phyloP scores from a whole-genome alignment of 30 jellyfish, hydroid and myxozoan species.

The Aurelia aurita complex sp. Pacific region DNA sequence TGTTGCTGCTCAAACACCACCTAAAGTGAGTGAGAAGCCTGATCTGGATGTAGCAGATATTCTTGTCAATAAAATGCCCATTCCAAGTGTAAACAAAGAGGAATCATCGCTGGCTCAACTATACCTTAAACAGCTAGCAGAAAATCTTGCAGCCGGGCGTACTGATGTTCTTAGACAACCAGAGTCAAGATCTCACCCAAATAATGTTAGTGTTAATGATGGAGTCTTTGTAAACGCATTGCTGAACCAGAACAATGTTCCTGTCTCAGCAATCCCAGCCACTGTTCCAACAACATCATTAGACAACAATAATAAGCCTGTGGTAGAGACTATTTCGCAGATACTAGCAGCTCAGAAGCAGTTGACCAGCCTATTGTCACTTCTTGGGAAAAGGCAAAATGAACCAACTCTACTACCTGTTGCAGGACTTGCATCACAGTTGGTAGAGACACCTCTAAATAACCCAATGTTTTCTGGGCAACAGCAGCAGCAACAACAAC shows the following conservation, averaged over 20 bases:
- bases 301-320: constrained; percentile 47
- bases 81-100: constrained; percentile 88
- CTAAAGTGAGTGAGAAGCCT: constrained; percentile 82
- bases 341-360: constrained; percentile 78
- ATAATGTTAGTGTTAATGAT: background rate
- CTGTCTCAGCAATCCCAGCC: constrained; percentile 13
- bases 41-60: constrained; percentile 97
- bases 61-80: constrained; percentile 95
- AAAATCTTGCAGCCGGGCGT: constrained; percentile 57
- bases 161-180: constrained; percentile 26
- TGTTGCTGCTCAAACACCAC: constrained; percentile 46
- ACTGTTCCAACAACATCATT: constrained; percentile 18
- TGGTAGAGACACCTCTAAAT: constrained; percentile 73
- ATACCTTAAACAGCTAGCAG: constrained; percentile 83
- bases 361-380: constrained; percentile 60
- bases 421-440: constrained; percentile 59
- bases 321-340: constrained; percentile 67
- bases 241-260: constrained; percentile 10
- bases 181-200: constrained; percentile 27
- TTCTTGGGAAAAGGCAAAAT: constrained; percentile 54
- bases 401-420: constrained; percentile 51
- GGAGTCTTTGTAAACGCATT: constrained; percentile 37
- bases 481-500: constrained; percentile 4
- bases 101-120: constrained; percentile 81
- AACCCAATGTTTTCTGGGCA: constrained; percentile 63